Evolutionary conservation across 2,888 invertebrate species (phyloP), one percentile per base, ranked within the genome.

Genomic region (Actias luna): DNA sequence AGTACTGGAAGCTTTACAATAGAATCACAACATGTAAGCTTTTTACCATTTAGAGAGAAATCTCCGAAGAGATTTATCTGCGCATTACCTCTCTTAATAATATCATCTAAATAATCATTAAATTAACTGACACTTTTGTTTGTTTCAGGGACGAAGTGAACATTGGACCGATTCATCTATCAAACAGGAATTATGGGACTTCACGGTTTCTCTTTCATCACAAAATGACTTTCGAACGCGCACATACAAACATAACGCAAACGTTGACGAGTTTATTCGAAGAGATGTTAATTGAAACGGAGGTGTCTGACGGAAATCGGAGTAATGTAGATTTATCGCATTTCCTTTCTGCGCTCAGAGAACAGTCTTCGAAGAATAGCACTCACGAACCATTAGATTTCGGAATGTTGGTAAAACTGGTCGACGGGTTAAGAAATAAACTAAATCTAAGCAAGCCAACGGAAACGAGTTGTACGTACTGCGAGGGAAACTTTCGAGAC

Each of bases 401-500:
- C 61, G 92, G 84, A 0, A 83, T 88, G 5, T 65, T 92, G 36
- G 85, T 92, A 22, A 89, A 85, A 66, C 63, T 92, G 18, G 85
- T 92, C 0, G 89, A 89, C 63, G 89, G 89, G 0, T 84, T 85
- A 80, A 73, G 87, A 46, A 84, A 70, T 39, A 84, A 77, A 60
- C 66, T 92, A 18, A 92, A 92, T 63, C 67, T 91, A 35, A 89
- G 86, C 0, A 88, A 86, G 64, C 66, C 81, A 0, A 66, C 72
- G 1, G 91, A 91, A 61, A 59, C 78, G 0, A 62, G 79, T 0
- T 92, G 92, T 63, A 85, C 88, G 67, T 95, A 95, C 80, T 95
- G 95, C 71, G 93, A 93, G 50, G 94, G 94, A 0, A 87, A 85
- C 59, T 88, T 95, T 62, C 90, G 94, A 55, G 93, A 94, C 58